Percentiles rank a stretch among this genome's conserved stretches.
phyloP scores from a whole-genome alignment of 2,797 vertebrate genomes.

The Alcedo atthis region DNA sequence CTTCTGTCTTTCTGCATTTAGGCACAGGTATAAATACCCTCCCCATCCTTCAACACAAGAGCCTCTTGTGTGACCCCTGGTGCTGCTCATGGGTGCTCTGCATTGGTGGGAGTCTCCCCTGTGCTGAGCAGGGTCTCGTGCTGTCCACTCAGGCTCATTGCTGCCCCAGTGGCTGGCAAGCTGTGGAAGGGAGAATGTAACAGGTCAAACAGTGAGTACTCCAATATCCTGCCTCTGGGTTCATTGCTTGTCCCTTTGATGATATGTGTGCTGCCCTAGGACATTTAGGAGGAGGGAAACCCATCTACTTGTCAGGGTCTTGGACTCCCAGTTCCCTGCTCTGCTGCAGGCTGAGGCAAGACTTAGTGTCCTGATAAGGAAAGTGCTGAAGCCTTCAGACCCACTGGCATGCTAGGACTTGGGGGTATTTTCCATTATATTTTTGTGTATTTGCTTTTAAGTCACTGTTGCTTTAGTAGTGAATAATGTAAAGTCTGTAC shows the following conservation, averaged over 20 bases:
- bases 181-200: neutral
- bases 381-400: neutral
- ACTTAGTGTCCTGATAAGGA: neutral
- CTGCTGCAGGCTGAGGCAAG: neutral
- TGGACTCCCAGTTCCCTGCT: neutral
- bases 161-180: neutral
- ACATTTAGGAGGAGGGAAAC: neutral
- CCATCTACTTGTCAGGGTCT: neutral
- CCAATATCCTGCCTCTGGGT: neutral
- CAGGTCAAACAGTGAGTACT: neutral
- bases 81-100: neutral
- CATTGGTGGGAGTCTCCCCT: neutral
- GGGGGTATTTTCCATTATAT: neutral
- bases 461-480: neutral
- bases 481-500: neutral
- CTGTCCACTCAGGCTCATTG: accelerated
- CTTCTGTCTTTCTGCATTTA: neutral
- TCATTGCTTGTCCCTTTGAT: neutral
- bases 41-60: neutral
- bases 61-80: accelerated
- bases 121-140: accelerated
- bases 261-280: neutral
- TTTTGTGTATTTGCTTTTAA: neutral
- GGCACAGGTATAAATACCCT: neutral
- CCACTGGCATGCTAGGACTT: neutral